Evolutionary conservation across 2,797 vertebrate species (phyloP).

Genomic region (Florisuga fusca): DNA sequence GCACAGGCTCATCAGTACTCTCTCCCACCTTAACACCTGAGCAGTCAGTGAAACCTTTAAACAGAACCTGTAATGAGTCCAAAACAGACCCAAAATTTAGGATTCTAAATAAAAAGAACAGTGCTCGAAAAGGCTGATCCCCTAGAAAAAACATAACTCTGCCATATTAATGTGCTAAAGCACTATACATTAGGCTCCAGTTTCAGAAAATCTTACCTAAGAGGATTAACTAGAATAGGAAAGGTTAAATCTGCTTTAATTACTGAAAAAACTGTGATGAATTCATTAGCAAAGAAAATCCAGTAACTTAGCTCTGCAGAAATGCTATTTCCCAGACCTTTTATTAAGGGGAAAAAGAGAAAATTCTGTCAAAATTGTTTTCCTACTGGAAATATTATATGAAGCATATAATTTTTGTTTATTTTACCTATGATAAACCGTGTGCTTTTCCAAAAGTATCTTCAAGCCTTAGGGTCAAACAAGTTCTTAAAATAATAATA

Average conservation of each 20-base stretch:
- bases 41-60: neutral
- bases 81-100: neutral
- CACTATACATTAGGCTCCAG: neutral
- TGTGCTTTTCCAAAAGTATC: neutral
- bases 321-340: neutral
- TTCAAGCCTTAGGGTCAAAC: neutral
- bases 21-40: neutral
- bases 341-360: fast-evolving
- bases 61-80: fast-evolving
- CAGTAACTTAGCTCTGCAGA: neutral
- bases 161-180: neutral
- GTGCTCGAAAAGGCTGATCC: neutral
- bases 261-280: slow-evolving; percentile 5
- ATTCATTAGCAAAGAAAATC: slow-evolving; percentile 1
- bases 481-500: neutral
- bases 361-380: neutral
- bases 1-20: fast-evolving
- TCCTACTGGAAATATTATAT: neutral
- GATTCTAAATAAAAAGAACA: neutral
- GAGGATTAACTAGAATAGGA: neutral
- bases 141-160: neutral
- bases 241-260: slow-evolving; percentile 5
- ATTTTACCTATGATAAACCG: neutral
- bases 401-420: neutral
- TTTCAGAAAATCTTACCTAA: slow-evolving; percentile 21